Evolutionary conservation across 92 coral and sea anemone species (phyloP).

Genomic region (Bergia sp.): DNA sequence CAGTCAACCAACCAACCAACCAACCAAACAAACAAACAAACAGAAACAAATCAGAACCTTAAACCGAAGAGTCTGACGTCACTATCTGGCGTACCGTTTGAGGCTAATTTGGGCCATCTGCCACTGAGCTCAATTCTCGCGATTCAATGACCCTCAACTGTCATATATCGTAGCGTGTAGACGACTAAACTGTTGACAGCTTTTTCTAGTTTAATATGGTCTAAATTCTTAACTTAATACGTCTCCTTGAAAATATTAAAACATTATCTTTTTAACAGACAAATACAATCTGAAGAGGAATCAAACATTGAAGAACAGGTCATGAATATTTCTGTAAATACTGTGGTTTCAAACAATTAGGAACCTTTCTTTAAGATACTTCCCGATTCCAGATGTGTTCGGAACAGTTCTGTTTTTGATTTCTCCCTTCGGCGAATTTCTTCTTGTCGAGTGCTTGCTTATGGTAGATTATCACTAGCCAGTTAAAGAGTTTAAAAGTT

Average conservation of each 20-base stretch:
- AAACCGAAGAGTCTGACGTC: neutral
- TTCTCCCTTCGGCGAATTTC: constrained; percentile 34
- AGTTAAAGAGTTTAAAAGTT: constrained; percentile 22
- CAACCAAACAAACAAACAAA: neutral
- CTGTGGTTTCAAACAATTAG: neutral
- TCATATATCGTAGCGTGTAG: neutral
- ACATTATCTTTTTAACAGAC: neutral
- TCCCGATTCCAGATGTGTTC: neutral
- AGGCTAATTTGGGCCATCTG: neutral
- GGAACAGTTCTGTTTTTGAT: neutral
- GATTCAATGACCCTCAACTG: neutral
- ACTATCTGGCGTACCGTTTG: neutral
- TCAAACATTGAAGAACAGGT: no score
- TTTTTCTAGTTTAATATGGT: constrained; percentile 12
- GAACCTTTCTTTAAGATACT: neutral
- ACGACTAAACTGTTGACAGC: constrained; percentile 20
- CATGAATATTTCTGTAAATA: neutral
- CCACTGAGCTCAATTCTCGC: neutral
- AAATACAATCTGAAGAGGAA: neutral
- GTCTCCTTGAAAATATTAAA: neutral
- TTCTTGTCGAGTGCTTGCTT: neutral
- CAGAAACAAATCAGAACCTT: neutral
- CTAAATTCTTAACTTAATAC: neutral
- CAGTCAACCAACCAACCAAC: no score
- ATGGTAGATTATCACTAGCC: constrained; percentile 3